Percentiles rank a stretch among this genome's conserved stretches.
phyloP scores from a whole-genome alignment of 2,888 invertebrate species.

The Mythimna vitellina region DNA sequence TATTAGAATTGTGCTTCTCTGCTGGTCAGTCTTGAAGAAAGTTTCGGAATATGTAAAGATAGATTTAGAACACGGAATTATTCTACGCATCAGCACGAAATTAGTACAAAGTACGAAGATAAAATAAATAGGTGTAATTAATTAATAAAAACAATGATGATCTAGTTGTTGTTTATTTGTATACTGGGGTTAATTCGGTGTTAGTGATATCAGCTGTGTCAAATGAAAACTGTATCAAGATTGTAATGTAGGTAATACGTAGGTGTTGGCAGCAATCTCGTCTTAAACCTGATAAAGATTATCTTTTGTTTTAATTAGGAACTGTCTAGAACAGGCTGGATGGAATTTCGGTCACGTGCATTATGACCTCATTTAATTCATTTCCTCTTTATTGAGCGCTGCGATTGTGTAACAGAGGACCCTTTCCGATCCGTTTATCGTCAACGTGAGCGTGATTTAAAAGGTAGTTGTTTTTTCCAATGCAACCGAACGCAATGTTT shows the following conservation, averaged over 20 bases:
- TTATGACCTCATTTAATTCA: not conserved
- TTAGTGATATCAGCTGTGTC: constrained; percentile 37
- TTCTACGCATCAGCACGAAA: not conserved
- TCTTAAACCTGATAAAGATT: constrained; percentile 21
- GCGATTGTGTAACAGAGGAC: not conserved
- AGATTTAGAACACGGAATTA: not conserved
- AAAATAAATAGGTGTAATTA: constrained; percentile 21
- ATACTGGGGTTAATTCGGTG: constrained; percentile 30
- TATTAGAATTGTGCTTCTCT: no score
- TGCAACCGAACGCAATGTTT: no score
- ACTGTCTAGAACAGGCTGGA: constrained; percentile 26
- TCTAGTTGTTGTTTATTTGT: constrained; percentile 46
- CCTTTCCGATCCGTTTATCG: no score
- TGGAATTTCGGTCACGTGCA: constrained; percentile 13
- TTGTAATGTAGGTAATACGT: constrained; percentile 29
- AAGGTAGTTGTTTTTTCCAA: no score
- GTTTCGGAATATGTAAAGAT: no score
- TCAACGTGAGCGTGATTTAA: no score
- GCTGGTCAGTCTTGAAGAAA: not conserved
- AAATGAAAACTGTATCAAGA: constrained; percentile 40
- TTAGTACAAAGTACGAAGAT: constrained; percentile 24
- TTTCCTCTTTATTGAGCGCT: constrained; percentile 26
- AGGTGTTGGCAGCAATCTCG: constrained; percentile 19
- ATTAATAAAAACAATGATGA: constrained; percentile 29
- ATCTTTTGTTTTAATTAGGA: constrained; percentile 41